phyloP scores from a whole-genome alignment of 1,140 invertebrate species.

The Zaprionus ornatus region DNA sequence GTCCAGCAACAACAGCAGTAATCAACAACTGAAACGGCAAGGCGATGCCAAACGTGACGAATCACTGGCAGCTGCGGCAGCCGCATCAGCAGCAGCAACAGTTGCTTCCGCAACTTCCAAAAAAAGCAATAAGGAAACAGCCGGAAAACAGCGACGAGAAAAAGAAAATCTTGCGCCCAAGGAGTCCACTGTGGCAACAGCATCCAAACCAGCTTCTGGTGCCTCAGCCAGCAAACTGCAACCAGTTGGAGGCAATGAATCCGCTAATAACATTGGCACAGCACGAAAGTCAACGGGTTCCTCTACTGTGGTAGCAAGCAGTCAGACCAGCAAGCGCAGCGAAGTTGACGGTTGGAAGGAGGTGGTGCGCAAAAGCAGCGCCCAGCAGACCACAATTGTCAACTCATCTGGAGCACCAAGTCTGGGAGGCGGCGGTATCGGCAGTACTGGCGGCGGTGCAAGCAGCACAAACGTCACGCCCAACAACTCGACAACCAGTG shows the following conservation, averaged over 20 bases:
- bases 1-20: slow-evolving; percentile 14
- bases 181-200: slow-evolving; percentile 35
- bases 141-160: slow-evolving; percentile 64
- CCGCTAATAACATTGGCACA: slow-evolving; percentile 49
- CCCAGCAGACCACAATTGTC: slow-evolving; percentile 71
- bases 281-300: slow-evolving; percentile 19
- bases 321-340: slow-evolving; percentile 79
- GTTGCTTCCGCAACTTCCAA: slow-evolving; percentile 14
- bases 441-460: not conserved
- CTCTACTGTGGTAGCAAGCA: slow-evolving; percentile 1
- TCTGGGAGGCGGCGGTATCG: not conserved
- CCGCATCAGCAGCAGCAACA: slow-evolving; percentile 29
- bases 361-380: slow-evolving; percentile 92
- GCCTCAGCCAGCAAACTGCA: slow-evolving; percentile 39
- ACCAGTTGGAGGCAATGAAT: slow-evolving; percentile 46
- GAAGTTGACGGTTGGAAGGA: slow-evolving; percentile 98
- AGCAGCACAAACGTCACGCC: slow-evolving; percentile 32
- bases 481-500: slow-evolving; percentile 32
- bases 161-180: slow-evolving; percentile 84
- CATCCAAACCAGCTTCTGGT: slow-evolving; percentile 38
- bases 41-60: slow-evolving; percentile 61
- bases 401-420: not conserved
- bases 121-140: slow-evolving; percentile 49
- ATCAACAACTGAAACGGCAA: slow-evolving; percentile 46
- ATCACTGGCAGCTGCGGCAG: slow-evolving; percentile 22